Percentiles rank a stretch among this genome's conserved stretches.
Evolutionary conservation across 2,797 vertebrate genomes (phyloP).

Genomic region (Prunella strophiata): DNA sequence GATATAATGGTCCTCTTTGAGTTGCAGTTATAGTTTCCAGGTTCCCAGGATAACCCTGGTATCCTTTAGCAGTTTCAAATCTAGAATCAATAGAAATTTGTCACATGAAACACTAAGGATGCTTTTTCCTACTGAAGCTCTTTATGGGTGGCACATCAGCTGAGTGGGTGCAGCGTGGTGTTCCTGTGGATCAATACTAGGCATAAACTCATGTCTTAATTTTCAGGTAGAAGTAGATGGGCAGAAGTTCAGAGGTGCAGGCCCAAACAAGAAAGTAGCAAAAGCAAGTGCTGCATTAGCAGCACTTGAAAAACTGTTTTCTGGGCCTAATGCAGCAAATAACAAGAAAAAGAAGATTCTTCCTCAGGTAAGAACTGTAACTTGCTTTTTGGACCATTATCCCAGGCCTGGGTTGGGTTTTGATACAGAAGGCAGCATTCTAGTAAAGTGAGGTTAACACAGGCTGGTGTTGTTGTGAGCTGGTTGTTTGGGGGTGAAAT

Average conservation of each 20-base stretch:
- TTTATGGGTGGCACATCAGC: neutral
- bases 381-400: neutral
- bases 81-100: neutral
- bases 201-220: conserved; percentile 45
- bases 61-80: neutral
- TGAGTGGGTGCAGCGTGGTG: neutral
- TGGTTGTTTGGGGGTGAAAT: neutral
- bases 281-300: conserved; percentile 97
- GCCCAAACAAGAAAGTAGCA: conserved; percentile 99
- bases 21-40: neutral
- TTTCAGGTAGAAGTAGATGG: conserved; percentile 97
- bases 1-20: neutral
- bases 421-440: neutral
- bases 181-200: neutral
- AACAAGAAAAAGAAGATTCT: conserved; percentile 98
- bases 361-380: conserved; percentile 84
- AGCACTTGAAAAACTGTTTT: conserved; percentile 97
- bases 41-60: neutral
- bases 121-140: neutral
- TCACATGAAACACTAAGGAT: neutral
- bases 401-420: neutral
- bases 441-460: neutral
- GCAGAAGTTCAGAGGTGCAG: conserved; percentile 97
- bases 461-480: neutral
- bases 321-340: conserved; percentile 94